Conservation (phyloP, 2,797 vertebrate genomes). For the Odontamblyopus rebecca region DNA sequence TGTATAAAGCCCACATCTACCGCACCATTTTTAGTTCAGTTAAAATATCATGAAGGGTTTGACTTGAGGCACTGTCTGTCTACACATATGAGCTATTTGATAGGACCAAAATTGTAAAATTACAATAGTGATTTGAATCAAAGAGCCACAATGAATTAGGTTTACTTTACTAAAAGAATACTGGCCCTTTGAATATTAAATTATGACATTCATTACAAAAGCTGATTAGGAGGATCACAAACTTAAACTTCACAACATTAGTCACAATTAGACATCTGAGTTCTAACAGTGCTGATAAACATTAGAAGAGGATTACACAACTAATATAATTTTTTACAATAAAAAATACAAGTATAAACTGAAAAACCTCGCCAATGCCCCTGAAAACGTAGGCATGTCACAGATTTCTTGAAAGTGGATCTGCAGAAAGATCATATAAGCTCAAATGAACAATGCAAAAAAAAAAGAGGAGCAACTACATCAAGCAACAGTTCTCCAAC, state of each 20-base stretch:
- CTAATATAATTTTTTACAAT: neutral
- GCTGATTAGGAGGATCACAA: neutral
- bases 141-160: neutral
- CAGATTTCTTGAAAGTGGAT: neutral
- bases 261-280: neutral
- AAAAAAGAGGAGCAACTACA: neutral
- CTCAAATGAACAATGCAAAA: neutral
- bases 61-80: neutral
- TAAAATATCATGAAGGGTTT: neutral
- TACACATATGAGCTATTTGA: neutral
- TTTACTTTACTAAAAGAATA: neutral
- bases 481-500: neutral
- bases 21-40: neutral
- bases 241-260: neutral
- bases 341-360: conserved; percentile 2
- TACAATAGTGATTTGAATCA: neutral
- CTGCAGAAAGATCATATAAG: neutral
- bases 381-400: neutral
- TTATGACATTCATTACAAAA: neutral
- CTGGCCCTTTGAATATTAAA: conserved; percentile 2
- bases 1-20: conserved; percentile 17
- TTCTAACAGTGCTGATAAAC: neutral
- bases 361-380: too few species aligned
- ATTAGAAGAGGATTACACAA: conserved; percentile 1
- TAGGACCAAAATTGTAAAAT: neutral